These are phyloP conservation scores for Notamacropus eugenii DNA, from an alignment of 2,797 vertebrate species.

Conservation along the genomic window DNA sequence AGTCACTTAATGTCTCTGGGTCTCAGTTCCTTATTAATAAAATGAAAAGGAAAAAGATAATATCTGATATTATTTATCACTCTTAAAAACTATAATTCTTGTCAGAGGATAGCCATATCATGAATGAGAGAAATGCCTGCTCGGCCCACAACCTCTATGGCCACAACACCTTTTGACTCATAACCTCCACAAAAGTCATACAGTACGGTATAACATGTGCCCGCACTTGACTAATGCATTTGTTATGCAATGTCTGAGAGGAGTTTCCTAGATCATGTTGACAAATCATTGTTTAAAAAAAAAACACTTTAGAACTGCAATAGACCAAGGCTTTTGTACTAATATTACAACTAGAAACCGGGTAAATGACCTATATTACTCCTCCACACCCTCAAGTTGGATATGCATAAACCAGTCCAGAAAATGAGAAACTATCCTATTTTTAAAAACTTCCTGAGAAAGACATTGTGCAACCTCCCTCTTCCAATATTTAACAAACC, in stretches of 20 bases:
- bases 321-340: not conserved
- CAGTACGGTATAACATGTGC: not conserved
- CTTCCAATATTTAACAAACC: conserved; percentile 42
- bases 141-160: not conserved
- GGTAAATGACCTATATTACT: not conserved
- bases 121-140: not conserved
- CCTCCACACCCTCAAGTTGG: not conserved
- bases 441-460: conserved; percentile 43
- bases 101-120: not conserved
- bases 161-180: not conserved
- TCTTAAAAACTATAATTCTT: not conserved
- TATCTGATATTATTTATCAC: not conserved
- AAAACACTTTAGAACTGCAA: conserved; percentile 11
- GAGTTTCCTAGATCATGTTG: not conserved
- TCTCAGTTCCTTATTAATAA: not conserved
- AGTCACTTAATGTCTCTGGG: not conserved
- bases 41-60: not conserved
- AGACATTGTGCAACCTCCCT: conserved; percentile 20
- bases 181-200: not conserved
- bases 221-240: conserved; percentile 20
- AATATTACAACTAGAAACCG: conserved; percentile 6
- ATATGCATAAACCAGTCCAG: conserved; percentile 16
- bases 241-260: not conserved
- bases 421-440: conserved; percentile 37
- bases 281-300: not conserved